phyloP scores from a whole-genome alignment of 2,113 vertebrate genomes.

The Trematomus loennbergii region DNA sequence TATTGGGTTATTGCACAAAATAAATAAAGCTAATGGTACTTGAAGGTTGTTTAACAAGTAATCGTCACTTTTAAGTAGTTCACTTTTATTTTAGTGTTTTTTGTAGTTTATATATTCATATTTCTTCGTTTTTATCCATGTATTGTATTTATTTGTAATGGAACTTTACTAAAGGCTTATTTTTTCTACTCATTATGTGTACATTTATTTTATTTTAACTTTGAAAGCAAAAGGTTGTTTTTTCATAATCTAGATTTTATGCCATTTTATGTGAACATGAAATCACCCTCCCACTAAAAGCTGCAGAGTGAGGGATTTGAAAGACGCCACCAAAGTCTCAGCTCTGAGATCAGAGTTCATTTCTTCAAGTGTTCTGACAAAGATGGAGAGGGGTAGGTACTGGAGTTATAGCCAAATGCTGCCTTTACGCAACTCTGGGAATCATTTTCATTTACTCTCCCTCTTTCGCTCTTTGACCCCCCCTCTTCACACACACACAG shows the following conservation, averaged over 20 bases:
- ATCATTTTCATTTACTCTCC: constrained; percentile 54
- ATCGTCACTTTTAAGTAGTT: no score
- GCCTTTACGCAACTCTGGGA: constrained; percentile 41
- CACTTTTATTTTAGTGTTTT: no score
- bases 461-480: constrained; percentile 51
- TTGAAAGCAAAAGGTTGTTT: no score
- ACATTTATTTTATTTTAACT: background rate
- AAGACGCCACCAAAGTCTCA: constrained; percentile 10
- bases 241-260: no score
- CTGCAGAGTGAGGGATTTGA: constrained; percentile 13
- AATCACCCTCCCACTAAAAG: constrained; percentile 10
- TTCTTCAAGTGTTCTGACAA: constrained; percentile 29
- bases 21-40: no score
- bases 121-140: no score
- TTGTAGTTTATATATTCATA: no score
- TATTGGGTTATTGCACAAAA: no score
- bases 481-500: constrained; percentile 3
- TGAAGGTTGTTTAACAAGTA: no score
- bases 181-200: no score
- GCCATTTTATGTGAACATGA: background rate
- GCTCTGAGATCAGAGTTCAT: constrained; percentile 46
- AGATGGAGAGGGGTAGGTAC: constrained; percentile 54
- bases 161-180: no score
- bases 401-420: constrained; percentile 38
- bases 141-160: no score